These are phyloP conservation scores for Alcis repandata DNA, from an alignment of 2,888 invertebrate genomes.

Conservation along the genomic window DNA sequence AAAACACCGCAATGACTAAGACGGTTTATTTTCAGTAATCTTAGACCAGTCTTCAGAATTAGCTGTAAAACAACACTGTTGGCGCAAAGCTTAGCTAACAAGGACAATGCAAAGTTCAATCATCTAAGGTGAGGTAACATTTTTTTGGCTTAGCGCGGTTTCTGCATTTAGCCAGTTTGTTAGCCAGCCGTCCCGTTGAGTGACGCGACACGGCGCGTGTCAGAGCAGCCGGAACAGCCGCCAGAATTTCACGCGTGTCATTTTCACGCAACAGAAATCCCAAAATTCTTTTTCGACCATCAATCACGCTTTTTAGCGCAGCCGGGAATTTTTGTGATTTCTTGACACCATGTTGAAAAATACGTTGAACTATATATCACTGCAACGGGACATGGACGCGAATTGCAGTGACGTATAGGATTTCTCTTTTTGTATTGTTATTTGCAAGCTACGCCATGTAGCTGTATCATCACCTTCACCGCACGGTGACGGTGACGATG, in stretches of 20 bases:
- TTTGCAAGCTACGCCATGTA: no score
- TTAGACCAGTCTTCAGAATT: no score
- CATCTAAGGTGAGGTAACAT: neutral
- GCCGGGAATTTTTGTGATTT: neutral
- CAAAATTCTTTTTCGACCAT: neutral
- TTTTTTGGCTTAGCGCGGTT: neutral
- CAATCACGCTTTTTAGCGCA: neutral
- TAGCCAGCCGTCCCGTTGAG: neutral
- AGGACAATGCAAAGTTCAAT: neutral
- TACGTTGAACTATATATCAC: no score
- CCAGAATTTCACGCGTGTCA: conserved; percentile 3
- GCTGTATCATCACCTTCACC: no score
- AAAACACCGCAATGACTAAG: no score
- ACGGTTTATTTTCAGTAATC: no score
- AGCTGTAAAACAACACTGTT: no score
- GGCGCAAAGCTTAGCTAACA: no score
- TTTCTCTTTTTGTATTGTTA: no score
- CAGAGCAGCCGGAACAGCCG: neutral
- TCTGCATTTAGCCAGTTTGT: neutral
- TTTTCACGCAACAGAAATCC: neutral
- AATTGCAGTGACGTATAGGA: no score
- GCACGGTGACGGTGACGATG: no score
- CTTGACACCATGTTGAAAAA: neutral
- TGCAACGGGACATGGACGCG: no score
- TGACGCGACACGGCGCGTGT: neutral